Evolutionary conservation across 1,140 invertebrate species (phyloP).

Genomic region (Goniozus legneri): DNA sequence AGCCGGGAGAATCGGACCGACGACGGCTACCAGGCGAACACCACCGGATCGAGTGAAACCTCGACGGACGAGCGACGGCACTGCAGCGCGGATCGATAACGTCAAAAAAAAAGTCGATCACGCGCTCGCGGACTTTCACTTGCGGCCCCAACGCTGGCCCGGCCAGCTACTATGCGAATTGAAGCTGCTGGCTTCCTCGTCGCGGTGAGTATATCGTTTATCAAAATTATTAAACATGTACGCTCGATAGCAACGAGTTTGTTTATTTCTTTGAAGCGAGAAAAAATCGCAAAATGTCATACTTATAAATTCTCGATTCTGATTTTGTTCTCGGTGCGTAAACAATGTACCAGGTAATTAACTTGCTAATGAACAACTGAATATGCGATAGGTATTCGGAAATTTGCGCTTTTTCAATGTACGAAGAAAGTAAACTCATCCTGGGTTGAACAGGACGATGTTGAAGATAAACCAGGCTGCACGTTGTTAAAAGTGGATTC

Average conservation of each 20-base stretch:
- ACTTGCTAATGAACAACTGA: too few species aligned
- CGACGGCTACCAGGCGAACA: constrained; percentile 10
- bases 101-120: constrained; percentile 38
- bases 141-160: constrained; percentile 52
- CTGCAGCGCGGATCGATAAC: constrained; percentile 35
- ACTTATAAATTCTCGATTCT: constrained; percentile 5
- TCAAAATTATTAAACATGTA: too few species aligned
- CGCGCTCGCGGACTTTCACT: constrained; percentile 30
- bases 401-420: too few species aligned
- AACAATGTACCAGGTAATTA: too few species aligned
- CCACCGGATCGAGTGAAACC: constrained; percentile 11
- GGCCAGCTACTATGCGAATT: constrained; percentile 57
- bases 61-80: constrained; percentile 8
- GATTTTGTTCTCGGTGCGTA: constrained; percentile 3
- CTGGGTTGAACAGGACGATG: too few species aligned
- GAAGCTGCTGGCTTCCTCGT: constrained; percentile 51
- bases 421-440: too few species aligned
- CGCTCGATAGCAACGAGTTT: too few species aligned
- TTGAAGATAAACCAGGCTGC: too few species aligned
- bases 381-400: too few species aligned
- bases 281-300: not conserved
- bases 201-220: constrained; percentile 41
- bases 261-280: too few species aligned
- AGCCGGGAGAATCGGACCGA: constrained; percentile 33
- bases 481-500: too few species aligned